Percentiles rank a stretch among this genome's conserved stretches.
Conservation (phyloP, 2,113 vertebrate genomes). For the Alligator sinensis region DNA sequence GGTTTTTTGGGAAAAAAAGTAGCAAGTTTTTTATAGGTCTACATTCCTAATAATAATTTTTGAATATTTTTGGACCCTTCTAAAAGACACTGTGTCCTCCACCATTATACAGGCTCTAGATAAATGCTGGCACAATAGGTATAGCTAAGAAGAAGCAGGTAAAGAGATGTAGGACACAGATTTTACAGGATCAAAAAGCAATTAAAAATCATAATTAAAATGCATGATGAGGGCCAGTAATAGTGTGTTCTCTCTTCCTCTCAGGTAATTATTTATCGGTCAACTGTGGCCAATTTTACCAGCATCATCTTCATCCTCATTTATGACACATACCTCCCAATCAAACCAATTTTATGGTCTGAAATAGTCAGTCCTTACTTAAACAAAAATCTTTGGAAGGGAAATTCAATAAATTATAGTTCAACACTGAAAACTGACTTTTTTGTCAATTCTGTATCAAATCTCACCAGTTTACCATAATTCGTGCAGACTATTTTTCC, state of each 20-base stretch:
- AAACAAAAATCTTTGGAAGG: neutral
- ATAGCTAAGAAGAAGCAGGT: neutral
- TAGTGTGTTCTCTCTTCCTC: constrained; percentile 5
- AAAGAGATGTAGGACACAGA: neutral
- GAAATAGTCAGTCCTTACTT: neutral
- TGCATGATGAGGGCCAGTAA: constrained; percentile 6
- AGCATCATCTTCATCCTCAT: constrained; percentile 39
- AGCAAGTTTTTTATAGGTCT: neutral
- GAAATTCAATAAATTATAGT: neutral
- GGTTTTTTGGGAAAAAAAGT: neutral
- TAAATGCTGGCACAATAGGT: constrained; percentile 12
- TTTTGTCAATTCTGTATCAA: neutral
- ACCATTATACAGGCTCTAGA: neutral
- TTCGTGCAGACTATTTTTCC: neutral
- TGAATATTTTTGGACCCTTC: neutral
- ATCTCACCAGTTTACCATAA: neutral
- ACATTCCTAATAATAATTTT: neutral
- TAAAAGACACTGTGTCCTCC: constrained; percentile 48
- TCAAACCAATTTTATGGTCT: constrained; percentile 45
- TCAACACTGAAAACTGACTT: neutral
- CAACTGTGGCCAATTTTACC: constrained; percentile 44
- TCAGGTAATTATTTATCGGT: constrained; percentile 48
- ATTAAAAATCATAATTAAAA: constrained; percentile 61
- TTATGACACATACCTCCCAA: constrained; percentile 35
- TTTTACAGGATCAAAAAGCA: constrained; percentile 52